Percentiles rank a stretch among this genome's conserved stretches.
phyloP scores from a whole-genome alignment of 2,888 invertebrate species.

The Ptilodon capucinus region DNA sequence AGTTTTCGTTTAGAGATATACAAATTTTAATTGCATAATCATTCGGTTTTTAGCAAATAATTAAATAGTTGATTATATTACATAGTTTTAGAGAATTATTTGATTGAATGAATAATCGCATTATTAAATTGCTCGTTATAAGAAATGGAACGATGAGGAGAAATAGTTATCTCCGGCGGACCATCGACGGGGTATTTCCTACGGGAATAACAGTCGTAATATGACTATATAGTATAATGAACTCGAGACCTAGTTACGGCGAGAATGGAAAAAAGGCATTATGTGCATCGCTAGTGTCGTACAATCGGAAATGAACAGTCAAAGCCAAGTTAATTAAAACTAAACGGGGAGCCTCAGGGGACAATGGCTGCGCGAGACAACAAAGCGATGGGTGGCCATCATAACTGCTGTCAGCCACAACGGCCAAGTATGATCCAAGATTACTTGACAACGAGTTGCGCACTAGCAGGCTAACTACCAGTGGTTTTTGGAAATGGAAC shows the following conservation, averaged over 20 bases:
- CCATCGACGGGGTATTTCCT: slow-evolving; percentile 49
- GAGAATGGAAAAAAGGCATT: slow-evolving; percentile 44
- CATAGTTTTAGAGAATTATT: too few relatives aligned
- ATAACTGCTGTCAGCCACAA: slow-evolving; percentile 63
- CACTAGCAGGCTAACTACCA: slow-evolving; percentile 23
- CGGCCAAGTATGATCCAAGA: slow-evolving; percentile 54
- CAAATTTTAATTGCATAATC: too few relatives aligned
- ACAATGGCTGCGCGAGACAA: slow-evolving; percentile 59
- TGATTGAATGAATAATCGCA: slow-evolving; percentile 15
- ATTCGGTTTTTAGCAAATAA: too few relatives aligned
- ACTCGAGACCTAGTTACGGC: slow-evolving; percentile 49
- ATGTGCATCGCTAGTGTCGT: slow-evolving; percentile 41
- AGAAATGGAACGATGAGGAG: slow-evolving; percentile 24
- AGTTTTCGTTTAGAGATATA: too few relatives aligned
- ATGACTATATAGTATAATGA: slow-evolving; percentile 57
- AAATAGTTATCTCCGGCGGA: slow-evolving; percentile 39
- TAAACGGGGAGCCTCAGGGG: slow-evolving; percentile 54
- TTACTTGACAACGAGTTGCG: slow-evolving; percentile 48
- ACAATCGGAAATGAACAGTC: slow-evolving; percentile 62
- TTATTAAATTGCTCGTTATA: slow-evolving; percentile 24
- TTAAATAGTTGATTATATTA: too few relatives aligned
- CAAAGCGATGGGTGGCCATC: slow-evolving; percentile 59
- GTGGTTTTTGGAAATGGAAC: background rate
- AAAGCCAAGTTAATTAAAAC: slow-evolving; percentile 72
- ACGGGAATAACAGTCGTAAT: slow-evolving; percentile 52